A percentile compares a stretch with the other conserved stretches of the same genome.
Conservation (phyloP, 2,797 vertebrate species). For the Hypotaenidia philippensis region DNA sequence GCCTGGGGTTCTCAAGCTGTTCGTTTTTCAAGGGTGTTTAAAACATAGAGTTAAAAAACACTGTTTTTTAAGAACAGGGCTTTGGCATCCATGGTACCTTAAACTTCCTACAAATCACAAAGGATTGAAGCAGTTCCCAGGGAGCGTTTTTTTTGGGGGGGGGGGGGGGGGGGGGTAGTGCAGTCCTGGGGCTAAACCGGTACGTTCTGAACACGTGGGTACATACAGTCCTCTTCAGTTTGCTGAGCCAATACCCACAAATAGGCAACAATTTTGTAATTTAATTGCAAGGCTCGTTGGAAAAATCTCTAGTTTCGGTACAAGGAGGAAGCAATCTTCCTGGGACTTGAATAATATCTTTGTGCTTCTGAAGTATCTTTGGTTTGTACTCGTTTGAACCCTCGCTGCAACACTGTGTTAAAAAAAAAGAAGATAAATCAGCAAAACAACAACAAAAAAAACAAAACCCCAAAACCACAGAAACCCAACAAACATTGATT, state of each 20-base stretch:
- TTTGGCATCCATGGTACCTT: neutral
- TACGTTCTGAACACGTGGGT: neutral
- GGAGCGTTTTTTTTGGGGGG: neutral
- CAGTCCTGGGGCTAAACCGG: neutral
- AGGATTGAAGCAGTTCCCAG: neutral
- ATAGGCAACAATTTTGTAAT: neutral
- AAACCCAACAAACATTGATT: neutral
- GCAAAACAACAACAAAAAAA: neutral
- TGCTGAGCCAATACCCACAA: neutral
- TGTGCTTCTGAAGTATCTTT: neutral
- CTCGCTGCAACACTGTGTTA: neutral
- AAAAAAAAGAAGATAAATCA: neutral
- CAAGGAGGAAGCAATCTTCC: neutral
- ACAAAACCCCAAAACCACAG: neutral
- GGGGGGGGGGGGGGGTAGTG: neutral
- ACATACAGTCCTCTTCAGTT: neutral
- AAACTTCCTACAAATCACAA: neutral
- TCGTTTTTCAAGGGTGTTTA: neutral
- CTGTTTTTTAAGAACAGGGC: neutral
- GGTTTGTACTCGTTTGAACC: neutral
- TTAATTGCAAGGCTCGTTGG: neutral
- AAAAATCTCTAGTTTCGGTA: neutral
- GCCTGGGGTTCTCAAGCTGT: neutral
- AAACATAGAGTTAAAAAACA: neutral
- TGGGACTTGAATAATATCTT: neutral